Percentiles rank a stretch among this genome's conserved stretches.
These are phyloP conservation scores for Andricus quercusramuli DNA, from an alignment of 2,888 invertebrate species.

Conservation along the genomic window DNA sequence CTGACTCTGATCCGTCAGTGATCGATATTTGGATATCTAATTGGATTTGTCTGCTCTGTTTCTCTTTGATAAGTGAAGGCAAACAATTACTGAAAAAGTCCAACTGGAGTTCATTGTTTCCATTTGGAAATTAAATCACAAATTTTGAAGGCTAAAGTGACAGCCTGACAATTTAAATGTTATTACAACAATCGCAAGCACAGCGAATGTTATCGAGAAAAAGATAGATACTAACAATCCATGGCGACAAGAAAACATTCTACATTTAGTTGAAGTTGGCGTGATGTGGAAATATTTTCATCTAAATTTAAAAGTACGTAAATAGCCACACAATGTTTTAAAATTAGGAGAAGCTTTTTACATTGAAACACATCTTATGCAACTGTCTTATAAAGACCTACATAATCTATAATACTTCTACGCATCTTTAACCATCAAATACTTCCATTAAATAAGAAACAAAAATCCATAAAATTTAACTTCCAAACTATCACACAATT, in stretches of 20 bases:
- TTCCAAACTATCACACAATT: not conserved
- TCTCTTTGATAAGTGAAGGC: constrained; percentile 29
- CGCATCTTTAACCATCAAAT: constrained; percentile 5
- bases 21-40: constrained; percentile 37
- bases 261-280: not conserved
- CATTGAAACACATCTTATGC: constrained; percentile 4
- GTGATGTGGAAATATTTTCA: constrained; percentile 14
- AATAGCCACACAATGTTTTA: constrained; percentile 24
- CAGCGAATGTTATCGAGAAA: constrained; percentile 20
- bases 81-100: constrained; percentile 17
- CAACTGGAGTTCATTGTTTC: constrained; percentile 2
- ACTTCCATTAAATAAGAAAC: constrained; percentile 2
- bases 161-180: constrained; percentile 7
- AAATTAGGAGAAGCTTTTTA: constrained; percentile 2
- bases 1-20: constrained; percentile 54
- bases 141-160: constrained; percentile 22
- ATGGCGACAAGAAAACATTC: constrained; percentile 8
- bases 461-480: not conserved
- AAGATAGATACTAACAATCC: constrained; percentile 12
- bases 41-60: constrained; percentile 37
- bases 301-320: constrained; percentile 12
- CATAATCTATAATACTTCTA: constrained; percentile 2
- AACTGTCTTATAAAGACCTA: constrained; percentile 26
- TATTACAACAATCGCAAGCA: constrained; percentile 23
- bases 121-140: not conserved